Conservation (phyloP, 1,140 invertebrate genomes). For the Teleogryllus occipitalis region DNA sequence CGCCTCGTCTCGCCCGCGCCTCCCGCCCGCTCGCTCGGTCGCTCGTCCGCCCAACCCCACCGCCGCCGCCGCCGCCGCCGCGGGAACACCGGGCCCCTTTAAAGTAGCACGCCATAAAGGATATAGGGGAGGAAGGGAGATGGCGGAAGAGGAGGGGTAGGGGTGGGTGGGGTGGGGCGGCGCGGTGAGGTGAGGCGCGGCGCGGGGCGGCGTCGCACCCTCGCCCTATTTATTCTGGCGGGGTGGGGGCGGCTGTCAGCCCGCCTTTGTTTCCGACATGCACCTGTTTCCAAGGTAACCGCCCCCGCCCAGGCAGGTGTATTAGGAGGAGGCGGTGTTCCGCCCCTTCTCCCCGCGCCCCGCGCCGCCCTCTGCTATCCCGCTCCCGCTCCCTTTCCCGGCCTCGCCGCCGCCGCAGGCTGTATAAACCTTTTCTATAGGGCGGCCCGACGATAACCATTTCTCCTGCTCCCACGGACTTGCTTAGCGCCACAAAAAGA, state of each 20-base stretch:
- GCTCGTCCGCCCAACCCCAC: constrained; percentile 31
- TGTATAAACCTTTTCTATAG: constrained; percentile 14
- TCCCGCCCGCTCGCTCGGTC: constrained; percentile 27
- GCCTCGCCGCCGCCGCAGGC: constrained; percentile 19
- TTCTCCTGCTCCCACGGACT: constrained; percentile 23
- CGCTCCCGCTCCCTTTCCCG: constrained; percentile 23
- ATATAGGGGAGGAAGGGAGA: not conserved
- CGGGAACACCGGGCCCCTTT: not conserved
- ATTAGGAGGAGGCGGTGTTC: constrained; percentile 31
- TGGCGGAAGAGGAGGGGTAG: not conserved
- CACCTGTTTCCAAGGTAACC: constrained; percentile 26
- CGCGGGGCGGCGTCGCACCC: not conserved
- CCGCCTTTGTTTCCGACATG: constrained; percentile 28
- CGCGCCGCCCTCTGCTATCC: constrained; percentile 26
- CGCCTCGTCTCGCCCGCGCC: not conserved
- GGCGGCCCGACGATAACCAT: constrained; percentile 17
- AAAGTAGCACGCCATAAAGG: constrained; percentile 5
- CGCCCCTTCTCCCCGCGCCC: constrained; percentile 23
- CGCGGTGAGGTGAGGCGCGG: not conserved
- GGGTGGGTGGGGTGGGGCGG: no score
- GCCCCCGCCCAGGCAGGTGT: constrained; percentile 33
- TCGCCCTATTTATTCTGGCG: not conserved
- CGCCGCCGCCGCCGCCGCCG: not conserved
- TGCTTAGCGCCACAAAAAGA: constrained; percentile 14
- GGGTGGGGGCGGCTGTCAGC: constrained; percentile 21